phyloP scores from a whole-genome alignment of 2,888 invertebrate species.

The Eupsilia transversa region DNA sequence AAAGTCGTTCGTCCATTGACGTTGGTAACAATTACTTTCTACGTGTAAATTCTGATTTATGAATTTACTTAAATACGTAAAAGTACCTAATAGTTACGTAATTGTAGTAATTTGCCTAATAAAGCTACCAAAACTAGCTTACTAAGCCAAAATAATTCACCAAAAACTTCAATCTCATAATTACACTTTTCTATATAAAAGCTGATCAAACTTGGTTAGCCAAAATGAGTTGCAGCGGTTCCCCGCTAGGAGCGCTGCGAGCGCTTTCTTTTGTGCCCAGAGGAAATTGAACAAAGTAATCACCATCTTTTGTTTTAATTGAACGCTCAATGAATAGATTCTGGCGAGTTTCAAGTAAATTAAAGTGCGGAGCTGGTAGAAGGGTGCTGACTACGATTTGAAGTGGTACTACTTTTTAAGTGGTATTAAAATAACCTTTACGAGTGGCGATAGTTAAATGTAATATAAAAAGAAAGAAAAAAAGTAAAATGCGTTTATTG shows the following conservation, averaged over 20 bases:
- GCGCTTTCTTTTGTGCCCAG: conserved; percentile 61
- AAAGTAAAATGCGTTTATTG: no score
- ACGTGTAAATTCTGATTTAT: no score
- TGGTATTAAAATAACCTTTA: background rate
- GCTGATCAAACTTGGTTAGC: conserved; percentile 53
- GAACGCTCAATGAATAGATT: conserved; percentile 63
- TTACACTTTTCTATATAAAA: conserved; percentile 48
- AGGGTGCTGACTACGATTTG: conserved; percentile 43
- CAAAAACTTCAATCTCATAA: conserved; percentile 42
- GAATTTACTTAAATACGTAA: no score
- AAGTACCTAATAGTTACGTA: no score
- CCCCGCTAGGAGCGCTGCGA: conserved; percentile 38
- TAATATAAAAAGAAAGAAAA: no score
- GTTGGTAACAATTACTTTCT: no score
- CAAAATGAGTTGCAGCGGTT: conserved; percentile 51
- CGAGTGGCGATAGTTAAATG: background rate
- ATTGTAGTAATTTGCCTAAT: background rate
- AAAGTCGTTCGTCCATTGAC: no score
- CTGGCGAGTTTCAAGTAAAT: conserved; percentile 60
- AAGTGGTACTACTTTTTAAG: conserved; percentile 17
- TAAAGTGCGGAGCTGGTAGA: conserved; percentile 41
- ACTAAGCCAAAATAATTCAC: conserved; percentile 2
- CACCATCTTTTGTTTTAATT: conserved; percentile 68
- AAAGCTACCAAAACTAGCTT: background rate
- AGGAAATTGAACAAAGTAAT: conserved; percentile 68